A percentile compares a stretch with the other conserved stretches of the same genome.
Conservation (phyloP, 2,888 invertebrate species). For the Incurvaria masculella region DNA sequence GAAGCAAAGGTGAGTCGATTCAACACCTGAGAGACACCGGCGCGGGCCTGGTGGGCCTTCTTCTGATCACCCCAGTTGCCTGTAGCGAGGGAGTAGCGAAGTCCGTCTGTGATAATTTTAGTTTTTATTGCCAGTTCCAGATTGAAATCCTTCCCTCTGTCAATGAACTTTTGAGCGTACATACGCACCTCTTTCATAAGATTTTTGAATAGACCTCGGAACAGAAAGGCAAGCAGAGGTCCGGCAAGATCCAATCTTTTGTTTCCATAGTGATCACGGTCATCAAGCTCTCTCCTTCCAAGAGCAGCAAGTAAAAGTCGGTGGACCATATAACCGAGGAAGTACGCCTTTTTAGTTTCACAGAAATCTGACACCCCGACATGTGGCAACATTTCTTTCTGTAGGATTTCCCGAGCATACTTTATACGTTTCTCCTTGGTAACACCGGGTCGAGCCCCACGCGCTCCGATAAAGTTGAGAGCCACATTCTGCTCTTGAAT, state of each 20-base stretch:
- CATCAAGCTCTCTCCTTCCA: constrained; percentile 95
- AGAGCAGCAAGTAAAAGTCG: constrained; percentile 89
- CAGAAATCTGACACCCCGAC: constrained; percentile 99
- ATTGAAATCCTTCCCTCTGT: constrained; percentile 98
- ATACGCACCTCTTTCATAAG: constrained; percentile 96
- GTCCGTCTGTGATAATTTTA: constrained; percentile 95
- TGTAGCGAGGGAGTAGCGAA: constrained; percentile 97
- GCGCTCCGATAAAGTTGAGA: constrained; percentile 95
- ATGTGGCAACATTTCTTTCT: constrained; percentile 99
- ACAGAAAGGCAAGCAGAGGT: constrained; percentile 93
- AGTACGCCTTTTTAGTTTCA: constrained; percentile 99
- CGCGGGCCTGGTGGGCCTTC: constrained; percentile 98
- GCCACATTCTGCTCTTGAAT: constrained; percentile 99
- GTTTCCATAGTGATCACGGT: constrained; percentile 99
- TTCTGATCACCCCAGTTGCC: constrained; percentile 99
- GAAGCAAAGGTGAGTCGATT: constrained; percentile 98
- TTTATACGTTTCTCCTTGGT: constrained; percentile 99
- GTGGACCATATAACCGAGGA: constrained; percentile 99
- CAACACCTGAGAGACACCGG: constrained; percentile 96
- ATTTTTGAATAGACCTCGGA: constrained; percentile 94
- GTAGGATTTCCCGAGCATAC: constrained; percentile 98
- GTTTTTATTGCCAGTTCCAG: constrained; percentile 96
- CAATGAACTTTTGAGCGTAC: constrained; percentile 99
- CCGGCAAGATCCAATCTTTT: constrained; percentile 98
- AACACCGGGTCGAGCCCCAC: constrained; percentile 97